Percentiles rank a stretch among this genome's conserved stretches.
Conservation (phyloP, 2,113 vertebrate species). For the Percina caprodes region DNA sequence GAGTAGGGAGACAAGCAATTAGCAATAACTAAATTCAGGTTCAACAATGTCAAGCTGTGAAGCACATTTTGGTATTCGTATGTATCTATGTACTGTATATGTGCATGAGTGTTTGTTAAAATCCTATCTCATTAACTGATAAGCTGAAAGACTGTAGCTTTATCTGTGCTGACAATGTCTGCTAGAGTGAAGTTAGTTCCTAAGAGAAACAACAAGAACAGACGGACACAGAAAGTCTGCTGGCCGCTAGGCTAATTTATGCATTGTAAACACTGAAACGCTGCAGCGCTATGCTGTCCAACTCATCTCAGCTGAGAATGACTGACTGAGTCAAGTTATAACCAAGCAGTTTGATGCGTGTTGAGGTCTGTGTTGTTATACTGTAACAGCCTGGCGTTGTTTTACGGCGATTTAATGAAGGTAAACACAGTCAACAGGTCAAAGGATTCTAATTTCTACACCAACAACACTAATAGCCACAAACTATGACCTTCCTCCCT, state of each 20-base stretch:
- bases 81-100: background rate
- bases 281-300: too few species aligned
- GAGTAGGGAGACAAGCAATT: constrained; percentile 54
- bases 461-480: too few species aligned
- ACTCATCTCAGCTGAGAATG: too few species aligned
- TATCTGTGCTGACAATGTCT: constrained; percentile 15
- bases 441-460: background rate
- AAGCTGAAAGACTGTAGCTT: constrained; percentile 22
- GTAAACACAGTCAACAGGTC: too few species aligned
- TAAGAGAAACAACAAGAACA: background rate
- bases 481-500: background rate
- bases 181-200: background rate
- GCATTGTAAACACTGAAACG: too few species aligned
- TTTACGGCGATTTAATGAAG: too few species aligned
- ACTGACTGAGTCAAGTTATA: too few species aligned
- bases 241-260: too few species aligned
- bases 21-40: constrained; percentile 20
- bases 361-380: too few species aligned
- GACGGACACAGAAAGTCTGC: background rate
- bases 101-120: background rate
- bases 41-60: constrained; percentile 21
- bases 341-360: too few species aligned
- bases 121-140: constrained; percentile 29
- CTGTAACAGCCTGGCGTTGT: too few species aligned
- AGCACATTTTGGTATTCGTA: background rate